Evolutionary conservation across 2,888 invertebrate genomes (phyloP), one percentile per base, ranked within the genome.

Genomic region (Creontiades dilutus): DNA sequence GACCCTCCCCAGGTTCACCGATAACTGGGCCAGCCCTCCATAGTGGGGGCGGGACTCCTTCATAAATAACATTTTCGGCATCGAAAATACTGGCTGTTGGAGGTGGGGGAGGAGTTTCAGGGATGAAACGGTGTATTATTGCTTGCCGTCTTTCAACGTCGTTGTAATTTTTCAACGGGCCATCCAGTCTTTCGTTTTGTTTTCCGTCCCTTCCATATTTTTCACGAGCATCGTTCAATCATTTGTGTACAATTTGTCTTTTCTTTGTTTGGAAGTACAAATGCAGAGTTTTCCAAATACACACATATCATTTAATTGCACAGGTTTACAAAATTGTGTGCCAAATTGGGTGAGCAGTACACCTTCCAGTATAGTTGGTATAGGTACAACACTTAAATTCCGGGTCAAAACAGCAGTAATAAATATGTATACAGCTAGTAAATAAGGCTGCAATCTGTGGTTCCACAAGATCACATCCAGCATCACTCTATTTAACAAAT

Each of bases 41-140:
- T 19, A 3, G 61, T n/a, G n/a, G n/a, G n/a, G n/a, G 37, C 5
- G 37, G 16, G 37, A 19, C 76, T 28, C 76, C 28, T 76, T 76
- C 76, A 46, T 76, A 76, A 76, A 76, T 76, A 76, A 76, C 76
- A 7, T 28, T 76, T 76, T 76, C 46, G 28, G 37, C 37, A 76
- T 28, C 37, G 11, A 5, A 28, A 76, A 61, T 19, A 61, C 61
- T 61, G 61, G n/a, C 61, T n/a, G 61, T 61, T 61, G 61, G 61
- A 61, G 19, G 61, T 3, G 9, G 52, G 37, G 61, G 61, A 19
- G 9, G 61, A 61, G 61, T 16, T n/a, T 14, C 19, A n/a, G 61
- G 61, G 61, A 19, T 16, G 61, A n/a, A 61, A 61, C 61, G n/a
- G 61, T 61, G n/a, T 61, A 61, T 61, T 61, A 61, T 61, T 19